A percentile compares a stretch with the other conserved stretches of the same genome.
Conservation (phyloP, 2,113 vertebrate species). For the Calidris pygmaea region DNA sequence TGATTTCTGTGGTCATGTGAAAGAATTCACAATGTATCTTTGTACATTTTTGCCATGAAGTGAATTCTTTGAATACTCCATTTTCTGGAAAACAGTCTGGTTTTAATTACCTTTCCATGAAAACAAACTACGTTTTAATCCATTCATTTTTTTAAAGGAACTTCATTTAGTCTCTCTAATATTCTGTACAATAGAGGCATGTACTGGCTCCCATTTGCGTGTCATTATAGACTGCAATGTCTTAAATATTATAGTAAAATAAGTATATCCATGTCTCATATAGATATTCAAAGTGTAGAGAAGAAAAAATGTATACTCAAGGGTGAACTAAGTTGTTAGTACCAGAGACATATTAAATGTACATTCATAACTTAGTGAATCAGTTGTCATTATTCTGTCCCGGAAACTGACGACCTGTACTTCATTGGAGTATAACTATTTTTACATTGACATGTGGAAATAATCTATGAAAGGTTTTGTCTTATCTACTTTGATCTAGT, state of each 20-base stretch:
- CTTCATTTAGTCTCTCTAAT: not conserved
- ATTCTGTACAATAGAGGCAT: not conserved
- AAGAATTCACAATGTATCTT: not conserved
- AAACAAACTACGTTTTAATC: not conserved
- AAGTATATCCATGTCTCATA: not conserved
- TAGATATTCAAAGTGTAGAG: not conserved
- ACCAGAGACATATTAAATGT: accelerated
- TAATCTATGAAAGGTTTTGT: not conserved
- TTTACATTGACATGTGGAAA: not conserved
- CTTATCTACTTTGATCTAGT: not conserved
- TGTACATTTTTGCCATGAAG: not conserved
- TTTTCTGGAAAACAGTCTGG: not conserved
- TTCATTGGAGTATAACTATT: not conserved
- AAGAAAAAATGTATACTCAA: not conserved
- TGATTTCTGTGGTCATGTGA: not conserved
- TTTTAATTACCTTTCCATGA: not conserved
- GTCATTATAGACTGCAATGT: not conserved
- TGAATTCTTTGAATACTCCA: not conserved
- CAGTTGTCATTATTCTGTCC: not conserved
- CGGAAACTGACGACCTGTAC: not conserved
- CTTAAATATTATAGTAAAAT: not conserved
- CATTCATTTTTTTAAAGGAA: not conserved
- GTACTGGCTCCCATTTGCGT: not conserved
- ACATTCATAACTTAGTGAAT: not conserved
- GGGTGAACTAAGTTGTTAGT: not conserved